phyloP scores from a whole-genome alignment of 2,888 invertebrate species.

The Tenthredo mesomela region DNA sequence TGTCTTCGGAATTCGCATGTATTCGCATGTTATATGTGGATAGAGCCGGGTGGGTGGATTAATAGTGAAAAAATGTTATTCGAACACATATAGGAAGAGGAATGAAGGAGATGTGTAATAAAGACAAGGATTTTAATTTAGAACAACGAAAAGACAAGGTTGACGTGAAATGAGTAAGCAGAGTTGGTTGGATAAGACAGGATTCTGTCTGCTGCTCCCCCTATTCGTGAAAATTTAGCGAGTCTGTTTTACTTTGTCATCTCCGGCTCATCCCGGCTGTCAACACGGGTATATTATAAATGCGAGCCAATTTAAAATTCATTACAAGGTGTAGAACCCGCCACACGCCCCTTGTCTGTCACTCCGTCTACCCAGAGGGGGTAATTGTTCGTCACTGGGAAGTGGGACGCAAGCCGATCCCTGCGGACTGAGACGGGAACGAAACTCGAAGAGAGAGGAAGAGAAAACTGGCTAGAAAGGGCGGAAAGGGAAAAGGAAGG shows the following conservation, averaged over 20 bases:
- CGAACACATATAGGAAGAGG: background rate
- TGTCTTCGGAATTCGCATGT: background rate
- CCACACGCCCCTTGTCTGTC: slow-evolving; percentile 64
- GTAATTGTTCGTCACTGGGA: slow-evolving; percentile 76
- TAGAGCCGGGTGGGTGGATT: background rate
- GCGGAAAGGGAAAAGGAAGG: slow-evolving; percentile 38
- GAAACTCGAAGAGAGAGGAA: slow-evolving; percentile 41
- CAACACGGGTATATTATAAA: slow-evolving; percentile 75
- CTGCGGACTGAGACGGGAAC: slow-evolving; percentile 40
- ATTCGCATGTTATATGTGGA: background rate
- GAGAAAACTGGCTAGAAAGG: slow-evolving; percentile 39
- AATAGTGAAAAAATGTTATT: background rate
- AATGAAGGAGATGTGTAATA: background rate
- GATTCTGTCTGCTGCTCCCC: slow-evolving; percentile 31
- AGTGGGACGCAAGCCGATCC: slow-evolving; percentile 56
- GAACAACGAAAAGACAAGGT: background rate
- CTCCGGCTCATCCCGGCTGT: slow-evolving; percentile 72
- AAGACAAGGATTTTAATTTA: slow-evolving; percentile 21
- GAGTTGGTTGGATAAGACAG: slow-evolving; percentile 39
- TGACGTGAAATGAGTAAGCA: slow-evolving; percentile 30
- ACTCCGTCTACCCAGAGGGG: slow-evolving; percentile 65
- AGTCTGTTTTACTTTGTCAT: slow-evolving; percentile 74
- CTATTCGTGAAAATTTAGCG: slow-evolving; percentile 66
- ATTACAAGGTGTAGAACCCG: slow-evolving; percentile 70
- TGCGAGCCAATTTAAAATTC: slow-evolving; percentile 77